Evolutionary conservation across 2,888 invertebrate genomes (phyloP).

Genomic region (Yponomeuta malinellus): DNA sequence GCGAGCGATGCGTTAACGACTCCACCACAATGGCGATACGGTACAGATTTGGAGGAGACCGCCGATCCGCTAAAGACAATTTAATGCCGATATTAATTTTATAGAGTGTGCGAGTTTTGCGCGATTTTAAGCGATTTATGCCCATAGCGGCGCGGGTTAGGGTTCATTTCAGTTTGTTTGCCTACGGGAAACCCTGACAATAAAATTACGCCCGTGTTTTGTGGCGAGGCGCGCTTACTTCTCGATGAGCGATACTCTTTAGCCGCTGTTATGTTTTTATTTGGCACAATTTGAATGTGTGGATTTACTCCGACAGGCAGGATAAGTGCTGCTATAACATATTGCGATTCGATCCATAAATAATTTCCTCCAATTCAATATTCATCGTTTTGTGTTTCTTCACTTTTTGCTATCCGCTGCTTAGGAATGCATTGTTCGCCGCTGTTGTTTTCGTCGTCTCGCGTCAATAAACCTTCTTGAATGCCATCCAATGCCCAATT

Average conservation of each 20-base stretch:
- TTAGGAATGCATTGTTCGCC: background rate
- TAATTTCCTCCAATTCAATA: conserved; percentile 1
- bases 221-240: conserved; percentile 53
- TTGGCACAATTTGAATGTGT: conserved; percentile 13
- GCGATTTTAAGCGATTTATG: conserved; percentile 44
- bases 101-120: conserved; percentile 41
- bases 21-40: conserved; percentile 52
- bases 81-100: conserved; percentile 62
- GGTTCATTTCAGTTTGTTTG: conserved; percentile 50
- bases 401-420: background rate
- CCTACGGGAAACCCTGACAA: conserved; percentile 47
- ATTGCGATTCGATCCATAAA: conserved; percentile 1
- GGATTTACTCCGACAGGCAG: conserved; percentile 11
- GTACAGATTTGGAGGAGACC: conserved; percentile 56
- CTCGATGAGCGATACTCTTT: conserved; percentile 62
- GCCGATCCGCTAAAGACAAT: conserved; percentile 30
- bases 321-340: conserved; percentile 2
- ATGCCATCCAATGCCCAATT: background rate
- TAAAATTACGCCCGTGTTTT: conserved; percentile 64
- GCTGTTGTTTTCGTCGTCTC: background rate
- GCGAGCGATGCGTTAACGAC: conserved; percentile 55
- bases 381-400: background rate
- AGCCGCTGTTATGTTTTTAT: conserved; percentile 33
- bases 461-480: conserved; percentile 7
- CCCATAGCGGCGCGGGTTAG: conserved; percentile 44